A percentile compares a stretch with the other conserved stretches of the same genome.
Conservation (phyloP, 2,797 vertebrate species). For the Ciconia nigra region DNA sequence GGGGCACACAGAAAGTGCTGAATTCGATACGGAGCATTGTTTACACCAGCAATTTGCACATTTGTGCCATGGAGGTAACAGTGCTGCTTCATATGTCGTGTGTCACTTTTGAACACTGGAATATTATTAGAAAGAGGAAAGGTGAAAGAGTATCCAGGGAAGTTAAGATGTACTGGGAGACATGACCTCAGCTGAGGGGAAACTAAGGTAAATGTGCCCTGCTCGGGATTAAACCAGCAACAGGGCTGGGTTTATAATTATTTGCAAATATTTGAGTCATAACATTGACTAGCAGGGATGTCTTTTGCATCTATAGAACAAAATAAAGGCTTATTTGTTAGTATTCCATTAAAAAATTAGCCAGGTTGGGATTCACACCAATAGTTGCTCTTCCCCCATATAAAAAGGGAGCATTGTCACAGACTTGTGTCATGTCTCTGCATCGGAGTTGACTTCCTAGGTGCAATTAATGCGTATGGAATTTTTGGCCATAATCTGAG, state of each 20-base stretch:
- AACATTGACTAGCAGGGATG: background rate
- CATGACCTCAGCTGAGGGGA: background rate
- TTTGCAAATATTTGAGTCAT: background rate
- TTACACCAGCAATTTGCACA: background rate
- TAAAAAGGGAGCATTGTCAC: background rate
- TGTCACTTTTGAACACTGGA: background rate
- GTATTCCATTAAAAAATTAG: background rate
- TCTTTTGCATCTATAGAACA: background rate
- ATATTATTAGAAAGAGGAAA: background rate
- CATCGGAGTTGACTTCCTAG: background rate
- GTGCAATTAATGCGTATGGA: background rate
- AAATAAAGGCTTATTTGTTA: background rate
- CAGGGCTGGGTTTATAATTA: background rate
- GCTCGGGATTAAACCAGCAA: background rate
- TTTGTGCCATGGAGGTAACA: background rate
- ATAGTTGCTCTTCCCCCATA: background rate
- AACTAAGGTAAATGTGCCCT: background rate
- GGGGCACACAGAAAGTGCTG: background rate
- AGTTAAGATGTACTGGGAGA: background rate
- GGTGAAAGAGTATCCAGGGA: background rate
- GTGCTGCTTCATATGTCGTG: background rate
- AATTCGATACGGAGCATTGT: rapidly evolving
- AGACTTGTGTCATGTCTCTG: background rate
- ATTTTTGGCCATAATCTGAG: background rate
- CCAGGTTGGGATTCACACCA: background rate